A percentile compares a stretch with the other conserved stretches of the same genome.
Evolutionary conservation across 1,140 invertebrate genomes (phyloP).

Genomic region (Ridgeia piscesae): DNA sequence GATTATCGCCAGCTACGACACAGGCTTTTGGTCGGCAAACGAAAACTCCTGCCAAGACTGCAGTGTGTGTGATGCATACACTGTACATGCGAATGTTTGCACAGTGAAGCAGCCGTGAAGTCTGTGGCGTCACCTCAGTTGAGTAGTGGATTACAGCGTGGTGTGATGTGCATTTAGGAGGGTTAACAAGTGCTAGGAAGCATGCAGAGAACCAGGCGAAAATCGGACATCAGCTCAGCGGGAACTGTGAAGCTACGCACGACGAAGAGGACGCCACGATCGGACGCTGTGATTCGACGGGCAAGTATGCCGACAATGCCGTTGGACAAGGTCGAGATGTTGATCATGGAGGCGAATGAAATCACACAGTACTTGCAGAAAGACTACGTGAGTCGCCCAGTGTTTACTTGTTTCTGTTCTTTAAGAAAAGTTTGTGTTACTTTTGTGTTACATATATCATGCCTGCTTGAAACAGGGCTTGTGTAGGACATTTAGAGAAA

Average conservation of each 20-base stretch:
- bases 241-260: neutral
- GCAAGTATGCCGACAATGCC: constrained; percentile 29
- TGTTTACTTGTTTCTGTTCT: neutral
- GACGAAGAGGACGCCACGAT: neutral
- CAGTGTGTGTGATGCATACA: no score
- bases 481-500: no score
- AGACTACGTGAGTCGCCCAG: constrained; percentile 39
- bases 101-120: neutral
- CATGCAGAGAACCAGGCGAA: neutral
- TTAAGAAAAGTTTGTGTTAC: neutral
- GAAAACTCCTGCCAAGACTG: neutral
- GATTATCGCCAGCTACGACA: neutral
- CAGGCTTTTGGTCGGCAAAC: neutral
- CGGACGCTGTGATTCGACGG: neutral
- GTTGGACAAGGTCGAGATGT: constrained; percentile 44
- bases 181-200: neutral
- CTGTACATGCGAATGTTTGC: neutral
- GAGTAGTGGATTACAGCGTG: neutral
- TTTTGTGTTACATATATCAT: neutral
- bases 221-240: neutral
- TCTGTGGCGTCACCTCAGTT: neutral
- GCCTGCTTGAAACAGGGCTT: no score
- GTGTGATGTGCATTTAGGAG: neutral
- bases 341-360: constrained; percentile 53
- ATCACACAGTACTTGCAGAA: constrained; percentile 50